Evolutionary conservation across 2,888 invertebrate genomes (phyloP), one percentile per base, ranked within the genome.

Genomic region (Chloroclysta siterata): DNA sequence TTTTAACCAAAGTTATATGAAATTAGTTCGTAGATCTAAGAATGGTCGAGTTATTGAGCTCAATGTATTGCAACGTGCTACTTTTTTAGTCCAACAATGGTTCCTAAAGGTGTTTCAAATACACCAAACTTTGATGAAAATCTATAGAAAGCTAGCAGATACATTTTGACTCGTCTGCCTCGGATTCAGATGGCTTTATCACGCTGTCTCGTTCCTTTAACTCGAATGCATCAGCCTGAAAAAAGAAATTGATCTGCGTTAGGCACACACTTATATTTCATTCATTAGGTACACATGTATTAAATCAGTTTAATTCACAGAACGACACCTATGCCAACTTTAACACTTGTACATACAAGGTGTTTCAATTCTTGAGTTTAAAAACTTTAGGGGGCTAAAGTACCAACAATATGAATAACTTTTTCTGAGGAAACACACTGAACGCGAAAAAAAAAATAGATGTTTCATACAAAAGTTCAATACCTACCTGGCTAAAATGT

Each of bases 171-270:
- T 86, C 92, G 70, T 93, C 91, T 61, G 90, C 85, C 75, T 93
- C 90, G 13, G 92, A 90, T 75, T 92, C 91, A n/a, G 90, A 88
- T 66, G 93, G 84, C 63, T 93, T 91, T 71, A 93, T 87, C 42
- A 92, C 88, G 78, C 82, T 91, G 72, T 93, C 92, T 56, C 93
- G 80, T 72, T 93, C 93, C 71, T 91, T 92, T 68, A 93, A 72
- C 72, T 93, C 93, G 72, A 93, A 93, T 17, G 93, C 93, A 57
- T 93, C 93, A 71, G 93, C 93, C 93, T 93, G 89, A 60, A 89
- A 89, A 68, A 8, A 17, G 10, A 17, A 10, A 39, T 11, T 39
- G 33, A 5, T 33, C 5, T 6, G 33, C n/a, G 33, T 33, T 33
- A 33, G 5, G 5, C 5, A n/a, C 8, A 33, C 33, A 33, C 1